phyloP scores from a whole-genome alignment of 2,797 vertebrate species.

The Anabacerthia variegaticeps region DNA sequence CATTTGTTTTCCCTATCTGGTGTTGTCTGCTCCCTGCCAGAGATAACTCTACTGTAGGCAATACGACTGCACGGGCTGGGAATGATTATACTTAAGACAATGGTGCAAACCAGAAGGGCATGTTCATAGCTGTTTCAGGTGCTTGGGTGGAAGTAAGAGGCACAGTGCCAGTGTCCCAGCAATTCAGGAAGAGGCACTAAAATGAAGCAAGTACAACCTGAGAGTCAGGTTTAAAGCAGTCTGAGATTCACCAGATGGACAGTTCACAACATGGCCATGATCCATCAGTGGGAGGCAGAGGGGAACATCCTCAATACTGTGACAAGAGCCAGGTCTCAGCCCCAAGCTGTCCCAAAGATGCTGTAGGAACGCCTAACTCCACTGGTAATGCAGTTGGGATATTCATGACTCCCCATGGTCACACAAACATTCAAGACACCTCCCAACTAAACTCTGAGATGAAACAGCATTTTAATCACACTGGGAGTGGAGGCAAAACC shows the following conservation, averaged over 20 bases:
- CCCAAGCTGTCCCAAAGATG: background rate
- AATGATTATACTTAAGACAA: background rate
- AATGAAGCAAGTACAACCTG: fast-evolving
- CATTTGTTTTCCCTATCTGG: background rate
- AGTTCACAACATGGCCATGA: background rate
- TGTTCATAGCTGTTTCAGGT: background rate
- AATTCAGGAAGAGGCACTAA: background rate
- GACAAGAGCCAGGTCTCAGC: background rate
- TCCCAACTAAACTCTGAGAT: background rate
- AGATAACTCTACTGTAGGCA: background rate
- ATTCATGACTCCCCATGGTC: background rate
- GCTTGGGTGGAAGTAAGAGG: background rate
- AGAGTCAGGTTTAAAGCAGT: background rate
- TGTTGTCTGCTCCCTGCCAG: fast-evolving
- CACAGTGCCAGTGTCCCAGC: fast-evolving
- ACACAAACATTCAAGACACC: background rate
- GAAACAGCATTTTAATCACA: background rate
- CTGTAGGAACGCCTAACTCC: background rate
- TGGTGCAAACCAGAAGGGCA: background rate
- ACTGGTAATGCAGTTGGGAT: background rate
- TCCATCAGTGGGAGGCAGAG: background rate
- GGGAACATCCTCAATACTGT: background rate
- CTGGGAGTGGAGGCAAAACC: background rate
- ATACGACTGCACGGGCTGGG: background rate
- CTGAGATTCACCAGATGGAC: background rate